A percentile compares a stretch with the other conserved stretches of the same genome.
phyloP scores from a whole-genome alignment of 2,797 vertebrate genomes.

The Esox lucius region DNA sequence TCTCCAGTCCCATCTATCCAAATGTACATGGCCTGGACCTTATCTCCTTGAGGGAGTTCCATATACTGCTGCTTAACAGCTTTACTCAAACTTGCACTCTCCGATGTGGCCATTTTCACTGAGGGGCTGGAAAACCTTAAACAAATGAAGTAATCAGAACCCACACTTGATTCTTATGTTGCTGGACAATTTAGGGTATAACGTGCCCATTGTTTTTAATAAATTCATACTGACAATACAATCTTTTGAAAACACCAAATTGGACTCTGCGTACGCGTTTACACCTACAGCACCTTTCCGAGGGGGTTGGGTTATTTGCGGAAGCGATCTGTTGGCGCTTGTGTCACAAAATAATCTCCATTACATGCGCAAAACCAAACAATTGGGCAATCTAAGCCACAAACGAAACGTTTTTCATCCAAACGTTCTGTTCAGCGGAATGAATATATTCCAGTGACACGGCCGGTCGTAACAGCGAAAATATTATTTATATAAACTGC shows the following conservation, averaged over 20 bases:
- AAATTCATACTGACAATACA: not conserved
- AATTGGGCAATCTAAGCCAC: too few relatives aligned
- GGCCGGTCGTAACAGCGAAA: too few relatives aligned
- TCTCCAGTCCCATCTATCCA: conserved; percentile 95
- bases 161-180: not conserved
- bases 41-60: conserved; percentile 87
- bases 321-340: too few relatives aligned
- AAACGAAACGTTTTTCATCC: too few relatives aligned
- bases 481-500: not conserved
- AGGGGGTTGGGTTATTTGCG: too few relatives aligned
- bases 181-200: not conserved
- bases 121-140: conserved; percentile 1
- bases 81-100: conserved; percentile 89
- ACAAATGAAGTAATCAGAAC: not conserved
- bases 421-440: too few relatives aligned
- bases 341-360: too few relatives aligned
- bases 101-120: conserved; percentile 84
- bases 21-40: conserved; percentile 93
- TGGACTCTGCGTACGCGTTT: not conserved
- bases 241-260: not conserved
- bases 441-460: too few relatives aligned
- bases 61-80: conserved; percentile 89
- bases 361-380: too few relatives aligned
- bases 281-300: not conserved
- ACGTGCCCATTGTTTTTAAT: not conserved